Percentiles rank a stretch among this genome's conserved stretches.
phyloP scores from a whole-genome alignment of 1,140 invertebrate genomes.

The Ladona fulva region DNA sequence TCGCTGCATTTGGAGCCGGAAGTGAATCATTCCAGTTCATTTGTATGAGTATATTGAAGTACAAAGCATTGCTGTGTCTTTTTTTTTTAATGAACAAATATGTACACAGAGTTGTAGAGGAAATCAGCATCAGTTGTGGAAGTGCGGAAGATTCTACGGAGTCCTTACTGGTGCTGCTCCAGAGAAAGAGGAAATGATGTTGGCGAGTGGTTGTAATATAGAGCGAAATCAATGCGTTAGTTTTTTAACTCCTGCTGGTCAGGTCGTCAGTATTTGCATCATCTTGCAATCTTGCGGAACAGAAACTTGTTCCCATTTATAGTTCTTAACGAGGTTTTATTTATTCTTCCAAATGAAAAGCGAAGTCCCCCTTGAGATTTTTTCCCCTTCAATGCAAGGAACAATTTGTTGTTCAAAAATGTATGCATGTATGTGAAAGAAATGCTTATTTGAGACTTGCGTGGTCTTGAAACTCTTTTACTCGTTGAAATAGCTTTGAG shows the following conservation, averaged over 20 bases:
- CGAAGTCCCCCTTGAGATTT: background rate
- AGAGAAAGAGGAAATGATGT: background rate
- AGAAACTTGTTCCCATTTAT: background rate
- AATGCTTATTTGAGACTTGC: background rate
- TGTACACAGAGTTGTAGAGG: background rate
- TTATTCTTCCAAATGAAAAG: background rate
- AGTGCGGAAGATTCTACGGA: background rate
- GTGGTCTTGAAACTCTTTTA: background rate
- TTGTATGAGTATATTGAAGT: background rate
- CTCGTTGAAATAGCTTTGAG: background rate
- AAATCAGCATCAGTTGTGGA: background rate
- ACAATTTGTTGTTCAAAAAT: background rate
- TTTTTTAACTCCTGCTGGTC: conserved; percentile 2
- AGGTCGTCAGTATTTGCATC: conserved; percentile 9
- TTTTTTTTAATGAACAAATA: background rate
- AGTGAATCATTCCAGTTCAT: conserved; percentile 6
- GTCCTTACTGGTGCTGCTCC: background rate
- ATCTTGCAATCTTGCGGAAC: background rate
- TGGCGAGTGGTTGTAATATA: background rate
- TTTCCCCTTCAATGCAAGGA: background rate
- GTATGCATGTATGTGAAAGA: background rate
- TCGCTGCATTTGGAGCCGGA: background rate
- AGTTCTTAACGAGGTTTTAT: background rate
- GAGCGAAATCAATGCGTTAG: background rate
- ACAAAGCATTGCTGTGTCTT: background rate